A percentile compares a stretch with the other conserved stretches of the same genome.
Evolutionary conservation across 2,888 invertebrate genomes (phyloP).

Genomic region (Cyaniris semiargus): DNA sequence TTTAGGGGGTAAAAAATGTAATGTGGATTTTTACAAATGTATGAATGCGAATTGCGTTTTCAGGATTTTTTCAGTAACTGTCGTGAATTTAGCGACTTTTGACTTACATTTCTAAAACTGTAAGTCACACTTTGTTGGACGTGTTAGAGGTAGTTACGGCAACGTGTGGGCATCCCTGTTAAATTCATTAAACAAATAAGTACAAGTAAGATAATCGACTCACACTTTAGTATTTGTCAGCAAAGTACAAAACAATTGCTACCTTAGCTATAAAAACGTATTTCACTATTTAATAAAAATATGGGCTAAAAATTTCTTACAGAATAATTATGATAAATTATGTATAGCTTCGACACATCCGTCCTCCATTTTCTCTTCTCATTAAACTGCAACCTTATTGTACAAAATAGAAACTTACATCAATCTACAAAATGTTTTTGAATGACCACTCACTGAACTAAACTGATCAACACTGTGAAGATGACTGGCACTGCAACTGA

Average conservation of each 20-base stretch:
- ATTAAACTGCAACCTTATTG: background rate
- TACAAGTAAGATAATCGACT: background rate
- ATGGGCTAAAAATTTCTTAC: no score
- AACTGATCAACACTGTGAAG: background rate
- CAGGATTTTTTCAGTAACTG: no score
- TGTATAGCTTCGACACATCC: background rate
- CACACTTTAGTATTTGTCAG: background rate
- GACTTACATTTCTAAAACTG: no score
- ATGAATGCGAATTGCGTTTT: no score
- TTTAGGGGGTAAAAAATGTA: no score
- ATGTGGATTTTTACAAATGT: no score
- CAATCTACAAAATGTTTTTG: background rate
- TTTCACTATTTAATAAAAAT: background rate
- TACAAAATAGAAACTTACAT: background rate
- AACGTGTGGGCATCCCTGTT: no score
- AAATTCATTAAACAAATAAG: no score
- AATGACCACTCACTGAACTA: background rate
- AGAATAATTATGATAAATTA: no score
- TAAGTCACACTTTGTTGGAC: no score
- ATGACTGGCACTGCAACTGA: slow-evolving; percentile 5
- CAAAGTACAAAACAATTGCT: background rate
- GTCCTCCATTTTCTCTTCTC: background rate
- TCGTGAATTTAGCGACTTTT: no score
- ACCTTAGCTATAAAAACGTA: background rate
- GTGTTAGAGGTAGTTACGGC: no score